phyloP scores from a whole-genome alignment of 1,140 invertebrate species.

The Trigoniulus corallinus region DNA sequence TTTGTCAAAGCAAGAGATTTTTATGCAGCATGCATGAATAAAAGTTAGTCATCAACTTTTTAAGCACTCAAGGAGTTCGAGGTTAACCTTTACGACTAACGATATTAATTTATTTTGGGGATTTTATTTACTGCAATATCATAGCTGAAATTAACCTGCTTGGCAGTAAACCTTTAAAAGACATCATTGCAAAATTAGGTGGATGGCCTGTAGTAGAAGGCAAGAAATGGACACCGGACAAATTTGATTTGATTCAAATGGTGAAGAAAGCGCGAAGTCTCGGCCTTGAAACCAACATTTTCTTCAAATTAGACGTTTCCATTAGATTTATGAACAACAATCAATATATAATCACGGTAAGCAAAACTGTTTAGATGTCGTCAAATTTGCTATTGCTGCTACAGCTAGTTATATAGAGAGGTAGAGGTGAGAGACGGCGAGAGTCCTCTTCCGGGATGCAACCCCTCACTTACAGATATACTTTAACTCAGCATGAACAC shows the following conservation, averaged over 20 bases:
- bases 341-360: slow-evolving; percentile 12
- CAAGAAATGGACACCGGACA: slow-evolving; percentile 45
- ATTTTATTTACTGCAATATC: too few relatives aligned
- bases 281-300: slow-evolving; percentile 77
- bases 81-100: too few relatives aligned
- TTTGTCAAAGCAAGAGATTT: slow-evolving; percentile 19
- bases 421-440: not conserved
- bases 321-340: not conserved
- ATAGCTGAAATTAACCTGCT: too few relatives aligned
- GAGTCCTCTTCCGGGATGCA: too few relatives aligned
- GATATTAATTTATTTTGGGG: too few relatives aligned
- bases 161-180: too few relatives aligned
- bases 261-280: slow-evolving; percentile 45
- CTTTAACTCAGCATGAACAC: too few relatives aligned
- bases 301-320: slow-evolving; percentile 68
- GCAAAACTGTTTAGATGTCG: slow-evolving; percentile 86
- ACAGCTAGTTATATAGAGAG: not conserved
- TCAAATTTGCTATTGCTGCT: slow-evolving; percentile 30
- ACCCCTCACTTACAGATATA: too few relatives aligned
- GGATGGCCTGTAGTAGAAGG: too few relatives aligned
- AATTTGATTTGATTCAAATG: slow-evolving; percentile 73
- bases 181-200: too few relatives aligned
- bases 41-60: too few relatives aligned
- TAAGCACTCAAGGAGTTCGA: slow-evolving; percentile 1
- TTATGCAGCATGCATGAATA: slow-evolving; percentile 21